Conservation (phyloP, 2,888 invertebrate genomes). For the Amiota minor region DNA sequence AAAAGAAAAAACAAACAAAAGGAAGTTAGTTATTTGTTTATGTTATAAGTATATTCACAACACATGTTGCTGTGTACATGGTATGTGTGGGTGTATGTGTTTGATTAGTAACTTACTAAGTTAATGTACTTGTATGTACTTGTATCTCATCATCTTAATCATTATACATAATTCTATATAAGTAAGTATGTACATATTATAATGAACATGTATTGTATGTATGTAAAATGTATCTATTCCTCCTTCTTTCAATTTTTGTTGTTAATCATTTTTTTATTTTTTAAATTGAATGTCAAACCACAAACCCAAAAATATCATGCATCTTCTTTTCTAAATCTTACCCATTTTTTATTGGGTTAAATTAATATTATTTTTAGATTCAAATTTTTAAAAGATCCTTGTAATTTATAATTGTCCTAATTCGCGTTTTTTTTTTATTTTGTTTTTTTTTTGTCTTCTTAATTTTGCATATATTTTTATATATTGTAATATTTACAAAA, state of each 20-base stretch:
- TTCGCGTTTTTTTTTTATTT: constrained; percentile 40
- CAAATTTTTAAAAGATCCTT: background rate
- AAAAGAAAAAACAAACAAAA: too few relatives aligned
- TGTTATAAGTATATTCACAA: too few relatives aligned
- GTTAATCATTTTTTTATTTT: constrained; percentile 6
- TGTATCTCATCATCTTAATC: background rate
- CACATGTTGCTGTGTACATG: too few relatives aligned
- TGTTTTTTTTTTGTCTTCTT: constrained; percentile 33
- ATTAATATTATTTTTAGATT: too few relatives aligned
- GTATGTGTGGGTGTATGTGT: too few relatives aligned
- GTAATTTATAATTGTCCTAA: constrained; percentile 35
- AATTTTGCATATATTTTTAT: constrained; percentile 33
- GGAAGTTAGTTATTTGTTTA: too few relatives aligned
- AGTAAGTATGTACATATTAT: background rate
- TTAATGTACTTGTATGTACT: background rate
- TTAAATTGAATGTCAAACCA: constrained; percentile 5
- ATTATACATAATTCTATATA: constrained; percentile 5
- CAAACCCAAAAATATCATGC: background rate
- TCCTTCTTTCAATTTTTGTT: constrained; percentile 8
- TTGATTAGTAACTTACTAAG: background rate
- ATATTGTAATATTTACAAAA: constrained; percentile 61
- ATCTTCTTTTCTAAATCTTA: constrained; percentile 31
- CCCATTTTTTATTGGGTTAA: constrained; percentile 21
- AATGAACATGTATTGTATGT: constrained; percentile 47
- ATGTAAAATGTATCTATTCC: constrained; percentile 13